Conservation (phyloP, 1,140 invertebrate genomes). For the Sipha flava region DNA sequence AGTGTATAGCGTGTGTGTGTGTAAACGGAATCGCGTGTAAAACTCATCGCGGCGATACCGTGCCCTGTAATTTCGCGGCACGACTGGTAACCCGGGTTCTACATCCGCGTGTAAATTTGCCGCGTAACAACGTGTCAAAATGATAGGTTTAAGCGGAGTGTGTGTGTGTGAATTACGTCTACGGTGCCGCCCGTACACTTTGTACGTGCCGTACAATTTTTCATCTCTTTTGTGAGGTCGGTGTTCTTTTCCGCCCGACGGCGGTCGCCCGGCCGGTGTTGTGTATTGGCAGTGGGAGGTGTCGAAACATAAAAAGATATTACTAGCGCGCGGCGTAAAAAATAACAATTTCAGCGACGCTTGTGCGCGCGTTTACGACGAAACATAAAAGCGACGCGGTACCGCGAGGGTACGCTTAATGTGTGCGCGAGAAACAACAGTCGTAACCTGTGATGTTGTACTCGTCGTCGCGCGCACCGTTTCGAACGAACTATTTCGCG, state of each 20-base stretch:
- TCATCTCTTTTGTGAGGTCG: not conserved
- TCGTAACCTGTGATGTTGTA: too few species aligned
- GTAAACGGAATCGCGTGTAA: not conserved
- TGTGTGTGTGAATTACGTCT: not conserved
- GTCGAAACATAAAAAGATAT: slow-evolving; percentile 15
- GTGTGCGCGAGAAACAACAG: too few species aligned
- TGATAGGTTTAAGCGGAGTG: slow-evolving; percentile 14
- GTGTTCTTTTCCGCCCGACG: not conserved
- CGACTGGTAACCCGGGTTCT: not conserved
- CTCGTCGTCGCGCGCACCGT: too few species aligned
- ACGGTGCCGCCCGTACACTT: too few species aligned
- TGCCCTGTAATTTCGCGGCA: slow-evolving; percentile 15
- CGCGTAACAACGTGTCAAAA: slow-evolving; percentile 28
- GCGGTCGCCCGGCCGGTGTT: not conserved
- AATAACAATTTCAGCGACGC: slow-evolving; percentile 2
- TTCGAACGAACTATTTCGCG: too few species aligned
- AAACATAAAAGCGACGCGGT: too few species aligned
- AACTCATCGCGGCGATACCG: not conserved
- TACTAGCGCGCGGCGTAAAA: not conserved
- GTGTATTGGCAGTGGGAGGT: not conserved
- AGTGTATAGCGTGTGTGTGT: too few species aligned
- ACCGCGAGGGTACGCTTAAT: too few species aligned
- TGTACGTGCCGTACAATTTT: not conserved
- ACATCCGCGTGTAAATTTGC: not conserved
- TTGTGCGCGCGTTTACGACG: too few species aligned